phyloP scores from a whole-genome alignment of 2,888 invertebrate species.

The Ptychoptera albimana region DNA sequence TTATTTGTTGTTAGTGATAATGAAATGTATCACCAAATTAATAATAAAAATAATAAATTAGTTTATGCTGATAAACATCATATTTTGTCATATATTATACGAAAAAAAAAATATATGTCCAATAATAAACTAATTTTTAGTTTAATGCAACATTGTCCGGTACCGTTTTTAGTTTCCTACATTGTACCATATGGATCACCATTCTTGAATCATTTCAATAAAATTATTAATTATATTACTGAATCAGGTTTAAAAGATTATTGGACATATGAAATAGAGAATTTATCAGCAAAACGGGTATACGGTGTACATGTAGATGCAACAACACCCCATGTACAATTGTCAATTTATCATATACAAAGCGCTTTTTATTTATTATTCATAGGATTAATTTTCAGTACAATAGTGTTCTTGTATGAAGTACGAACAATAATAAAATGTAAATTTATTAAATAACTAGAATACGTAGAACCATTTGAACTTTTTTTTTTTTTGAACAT shows the following conservation, averaged over 20 bases:
- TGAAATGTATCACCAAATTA: slow-evolving; percentile 27
- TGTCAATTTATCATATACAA: slow-evolving; percentile 17
- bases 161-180: slow-evolving; percentile 39
- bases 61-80: slow-evolving; percentile 35
- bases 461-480: too few relatives aligned
- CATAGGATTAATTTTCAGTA: slow-evolving; percentile 17
- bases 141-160: slow-evolving; percentile 34
- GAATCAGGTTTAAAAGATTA: slow-evolving; percentile 36
- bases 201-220: slow-evolving; percentile 33
- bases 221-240: slow-evolving; percentile 30
- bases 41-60: slow-evolving; percentile 29
- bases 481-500: too few relatives aligned
- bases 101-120: slow-evolving; percentile 16
- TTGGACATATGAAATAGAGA: slow-evolving; percentile 23
- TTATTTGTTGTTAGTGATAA: slow-evolving; percentile 29
- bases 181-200: slow-evolving; percentile 42
- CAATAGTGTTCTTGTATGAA: slow-evolving; percentile 6
- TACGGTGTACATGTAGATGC: not conserved
- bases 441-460: too few relatives aligned
- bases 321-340: not conserved
- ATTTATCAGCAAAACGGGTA: slow-evolving; percentile 11
- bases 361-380: slow-evolving; percentile 22
- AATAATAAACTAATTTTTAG: slow-evolving; percentile 34
- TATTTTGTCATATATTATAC: slow-evolving; percentile 21
- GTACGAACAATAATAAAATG: not conserved